A percentile compares a stretch with the other conserved stretches of the same genome.
phyloP scores from a whole-genome alignment of 2,113 vertebrate genomes.

The Forbesichthys papilliferus region DNA sequence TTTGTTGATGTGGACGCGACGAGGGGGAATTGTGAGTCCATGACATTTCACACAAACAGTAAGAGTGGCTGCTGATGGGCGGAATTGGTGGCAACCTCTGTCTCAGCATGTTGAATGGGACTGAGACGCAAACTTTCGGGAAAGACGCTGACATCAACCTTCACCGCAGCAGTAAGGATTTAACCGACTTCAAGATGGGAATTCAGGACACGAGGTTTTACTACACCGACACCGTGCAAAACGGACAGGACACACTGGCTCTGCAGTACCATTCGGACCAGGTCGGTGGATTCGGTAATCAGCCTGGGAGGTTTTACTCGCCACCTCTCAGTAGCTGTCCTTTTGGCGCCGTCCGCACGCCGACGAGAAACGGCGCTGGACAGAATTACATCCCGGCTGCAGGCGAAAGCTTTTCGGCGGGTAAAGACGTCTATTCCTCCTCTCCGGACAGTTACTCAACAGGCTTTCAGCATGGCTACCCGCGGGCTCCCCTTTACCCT shows the following conservation, averaged over 20 bases:
- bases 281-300: constrained; percentile 67
- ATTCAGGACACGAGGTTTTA: constrained; percentile 77
- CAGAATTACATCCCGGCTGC: constrained; percentile 74
- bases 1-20: not conserved
- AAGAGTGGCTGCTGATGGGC: constrained; percentile 81
- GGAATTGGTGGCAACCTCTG: constrained; percentile 82
- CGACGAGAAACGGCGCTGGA: constrained; percentile 59
- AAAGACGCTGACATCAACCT: constrained; percentile 76
- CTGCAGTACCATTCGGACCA: constrained; percentile 75
- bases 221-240: constrained; percentile 69
- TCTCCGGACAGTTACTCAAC: constrained; percentile 70
- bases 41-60: constrained; percentile 64
- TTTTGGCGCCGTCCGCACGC: constrained; percentile 69
- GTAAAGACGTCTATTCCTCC: constrained; percentile 71
- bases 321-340: constrained; percentile 73
- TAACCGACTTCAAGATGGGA: constrained; percentile 78
- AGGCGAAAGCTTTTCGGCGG: constrained; percentile 66
- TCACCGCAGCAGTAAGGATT: constrained; percentile 73
- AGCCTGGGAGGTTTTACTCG: constrained; percentile 74
- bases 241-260: constrained; percentile 65
- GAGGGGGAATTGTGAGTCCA: constrained; percentile 57
- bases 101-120: constrained; percentile 87
- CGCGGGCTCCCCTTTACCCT: constrained; percentile 78
- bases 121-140: constrained; percentile 79
- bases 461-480: constrained; percentile 72